Evolutionary conservation across 2,113 vertebrate species (phyloP).

Genomic region (Dipodomys ordii): DNA sequence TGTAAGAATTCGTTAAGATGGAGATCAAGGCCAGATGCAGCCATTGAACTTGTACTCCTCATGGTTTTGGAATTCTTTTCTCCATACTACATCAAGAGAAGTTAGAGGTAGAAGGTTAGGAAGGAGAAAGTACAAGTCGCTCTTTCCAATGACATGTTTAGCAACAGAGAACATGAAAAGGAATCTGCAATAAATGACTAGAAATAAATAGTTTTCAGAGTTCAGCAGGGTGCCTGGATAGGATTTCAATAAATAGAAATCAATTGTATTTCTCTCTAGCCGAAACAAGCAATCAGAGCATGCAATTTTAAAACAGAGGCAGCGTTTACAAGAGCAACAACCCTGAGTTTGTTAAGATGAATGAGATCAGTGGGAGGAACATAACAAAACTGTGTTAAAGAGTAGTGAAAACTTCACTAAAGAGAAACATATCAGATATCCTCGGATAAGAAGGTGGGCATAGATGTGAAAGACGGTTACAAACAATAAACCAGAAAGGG

Average conservation of each 20-base stretch:
- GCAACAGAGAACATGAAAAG: neutral
- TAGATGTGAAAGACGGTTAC: neutral
- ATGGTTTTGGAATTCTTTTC: neutral
- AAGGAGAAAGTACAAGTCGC: neutral
- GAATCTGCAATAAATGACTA: neutral
- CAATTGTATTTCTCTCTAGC: neutral
- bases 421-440: neutral
- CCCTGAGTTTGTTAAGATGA: constrained; percentile 9
- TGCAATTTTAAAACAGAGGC: neutral
- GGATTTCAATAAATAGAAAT: constrained; percentile 17
- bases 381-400: neutral
- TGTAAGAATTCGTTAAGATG: constrained; percentile 10
- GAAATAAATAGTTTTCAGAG: constrained; percentile 30
- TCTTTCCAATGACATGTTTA: neutral
- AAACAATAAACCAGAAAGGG: constrained; percentile 25
- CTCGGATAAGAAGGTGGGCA: neutral
- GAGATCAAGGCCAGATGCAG: neutral
- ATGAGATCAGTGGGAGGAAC: neutral
- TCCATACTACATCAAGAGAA: neutral
- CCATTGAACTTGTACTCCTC: neutral
- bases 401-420: neutral
- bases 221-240: neutral
- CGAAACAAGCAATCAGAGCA: constrained; percentile 12
- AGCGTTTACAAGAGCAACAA: neutral
- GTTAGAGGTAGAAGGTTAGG: neutral